Evolutionary conservation across 2,888 invertebrate species (phyloP).

Genomic region (Thymelicus sylvestris): DNA sequence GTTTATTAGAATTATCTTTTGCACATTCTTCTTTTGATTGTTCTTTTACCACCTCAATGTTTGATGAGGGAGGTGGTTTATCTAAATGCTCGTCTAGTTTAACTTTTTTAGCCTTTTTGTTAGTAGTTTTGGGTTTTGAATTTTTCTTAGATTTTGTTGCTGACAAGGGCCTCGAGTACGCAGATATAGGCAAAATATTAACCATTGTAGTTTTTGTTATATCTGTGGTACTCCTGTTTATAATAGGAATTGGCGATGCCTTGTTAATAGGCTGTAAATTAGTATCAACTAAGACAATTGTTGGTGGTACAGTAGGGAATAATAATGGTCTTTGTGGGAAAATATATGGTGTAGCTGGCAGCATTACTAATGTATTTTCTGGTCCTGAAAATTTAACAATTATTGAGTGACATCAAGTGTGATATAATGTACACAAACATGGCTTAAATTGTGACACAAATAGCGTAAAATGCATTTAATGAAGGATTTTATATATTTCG

Average conservation of each 20-base stretch:
- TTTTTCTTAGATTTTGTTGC: slow-evolving; percentile 67
- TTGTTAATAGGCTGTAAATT: slow-evolving; percentile 68
- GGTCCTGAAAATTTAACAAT: slow-evolving; percentile 58
- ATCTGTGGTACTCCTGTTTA: slow-evolving; percentile 68
- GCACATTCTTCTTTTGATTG: slow-evolving; percentile 10
- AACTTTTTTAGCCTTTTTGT: slow-evolving; percentile 46
- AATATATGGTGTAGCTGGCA: slow-evolving; percentile 75
- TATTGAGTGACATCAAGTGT: not conserved
- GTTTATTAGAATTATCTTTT: slow-evolving; percentile 22
- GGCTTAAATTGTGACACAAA: no score
- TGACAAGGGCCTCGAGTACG: slow-evolving; percentile 75
- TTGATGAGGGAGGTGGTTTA: slow-evolving; percentile 6
- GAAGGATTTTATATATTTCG: no score
- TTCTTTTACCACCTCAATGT: slow-evolving; percentile 11
- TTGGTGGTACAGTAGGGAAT: slow-evolving; percentile 70
- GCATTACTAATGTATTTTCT: slow-evolving; percentile 73
- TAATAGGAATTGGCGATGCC: slow-evolving; percentile 57
- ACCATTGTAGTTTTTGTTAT: slow-evolving; percentile 80
- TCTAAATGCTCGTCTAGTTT: slow-evolving; percentile 32
- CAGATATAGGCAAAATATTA: slow-evolving; percentile 78
- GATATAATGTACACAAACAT: no score
- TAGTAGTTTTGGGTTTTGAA: slow-evolving; percentile 54
- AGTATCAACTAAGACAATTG: slow-evolving; percentile 72
- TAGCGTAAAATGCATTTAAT: no score
- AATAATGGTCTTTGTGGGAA: slow-evolving; percentile 75